Evolutionary conservation across 2,113 vertebrate species (phyloP), one percentile per base, ranked within the genome.

Genomic region (Sander lucioperca): DNA sequence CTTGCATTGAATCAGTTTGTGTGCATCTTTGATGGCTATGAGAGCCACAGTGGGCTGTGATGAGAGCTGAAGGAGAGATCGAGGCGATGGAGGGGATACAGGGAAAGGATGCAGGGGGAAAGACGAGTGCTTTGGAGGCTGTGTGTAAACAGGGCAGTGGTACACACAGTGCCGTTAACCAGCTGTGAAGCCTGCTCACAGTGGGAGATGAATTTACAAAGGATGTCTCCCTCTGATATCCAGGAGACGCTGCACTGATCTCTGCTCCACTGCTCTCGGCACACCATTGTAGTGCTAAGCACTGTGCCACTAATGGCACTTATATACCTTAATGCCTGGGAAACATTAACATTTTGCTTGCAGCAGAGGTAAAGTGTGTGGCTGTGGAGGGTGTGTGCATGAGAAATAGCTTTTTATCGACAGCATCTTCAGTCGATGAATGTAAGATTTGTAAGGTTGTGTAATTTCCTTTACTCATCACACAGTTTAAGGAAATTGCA

Each of bases 181-280:
- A 95, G 95, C 94, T 95, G 95, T 95, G 93, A 95, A 95, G 93
- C 92, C 89, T 86, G 86, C 90, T 86, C 94, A 90, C 94, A 94
- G 95, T 91, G 92, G 94, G 95, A 92, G 93, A 94, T 80, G 90
- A 91, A 94, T 95, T 91, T 95, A 94, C 93, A 94, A 94, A 95
- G 93, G 92, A 94, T 92, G 92, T 94, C 89, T 94, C 89, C 89
- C 92, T 95, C 90, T 94, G 93, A 96, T 95, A 93, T 94, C 85
- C 82, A 88, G 69, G 92, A 94, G 91, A 91, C 65, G 89, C 92
- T 69, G 89, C 88, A 91, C 87, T 94, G 93, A 94, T 95, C 95
- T 92, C 82, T 95, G 89, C 90, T 94, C 88, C 80, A 78, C 86
- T 88, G 93, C 93, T 94, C 90, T 94, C 82, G 64, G 84, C 90